Conservation (phyloP, 2,113 vertebrate genomes). For the Hippopotamus amphibius region DNA sequence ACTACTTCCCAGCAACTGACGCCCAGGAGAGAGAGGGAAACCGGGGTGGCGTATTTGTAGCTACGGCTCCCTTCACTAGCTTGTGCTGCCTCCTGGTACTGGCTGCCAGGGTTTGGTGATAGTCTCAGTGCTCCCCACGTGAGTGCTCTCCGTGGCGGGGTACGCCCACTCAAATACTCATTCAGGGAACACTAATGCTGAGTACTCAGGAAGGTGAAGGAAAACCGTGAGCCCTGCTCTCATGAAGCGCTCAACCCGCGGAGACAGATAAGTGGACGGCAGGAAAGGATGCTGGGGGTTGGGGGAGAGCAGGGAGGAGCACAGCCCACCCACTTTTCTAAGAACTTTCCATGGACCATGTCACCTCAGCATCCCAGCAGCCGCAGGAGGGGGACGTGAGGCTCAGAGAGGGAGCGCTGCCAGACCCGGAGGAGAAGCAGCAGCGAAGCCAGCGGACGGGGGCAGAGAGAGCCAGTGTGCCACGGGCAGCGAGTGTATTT, state of each 20-base stretch:
- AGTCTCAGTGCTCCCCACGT: too few relatives aligned
- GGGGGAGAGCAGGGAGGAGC: not conserved
- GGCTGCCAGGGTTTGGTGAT: not conserved
- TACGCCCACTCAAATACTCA: too few relatives aligned
- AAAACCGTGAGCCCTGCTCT: not conserved
- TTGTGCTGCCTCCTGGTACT: not conserved
- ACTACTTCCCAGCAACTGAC: too few relatives aligned
- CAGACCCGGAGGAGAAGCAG: not conserved
- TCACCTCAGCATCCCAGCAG: not conserved
- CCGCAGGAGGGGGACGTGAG: not conserved
- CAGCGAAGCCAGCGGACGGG: not conserved
- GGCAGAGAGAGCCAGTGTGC: not conserved
- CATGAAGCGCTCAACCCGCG: not conserved
- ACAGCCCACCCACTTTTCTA: not conserved
- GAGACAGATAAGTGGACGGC: not conserved
- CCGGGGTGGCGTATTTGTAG: rapidly evolving
- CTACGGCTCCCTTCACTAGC: not conserved
- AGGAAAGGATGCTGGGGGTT: not conserved
- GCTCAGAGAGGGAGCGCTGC: not conserved
- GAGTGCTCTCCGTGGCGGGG: not conserved
- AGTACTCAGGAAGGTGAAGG: not conserved
- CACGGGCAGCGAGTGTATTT: not conserved
- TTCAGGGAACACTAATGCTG: not conserved
- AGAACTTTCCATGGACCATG: not conserved
- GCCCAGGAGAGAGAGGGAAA: not conserved